A percentile compares a stretch with the other conserved stretches of the same genome.
Conservation (phyloP, 2,888 invertebrate species). For the Caenorhabditis drosophilae region DNA sequence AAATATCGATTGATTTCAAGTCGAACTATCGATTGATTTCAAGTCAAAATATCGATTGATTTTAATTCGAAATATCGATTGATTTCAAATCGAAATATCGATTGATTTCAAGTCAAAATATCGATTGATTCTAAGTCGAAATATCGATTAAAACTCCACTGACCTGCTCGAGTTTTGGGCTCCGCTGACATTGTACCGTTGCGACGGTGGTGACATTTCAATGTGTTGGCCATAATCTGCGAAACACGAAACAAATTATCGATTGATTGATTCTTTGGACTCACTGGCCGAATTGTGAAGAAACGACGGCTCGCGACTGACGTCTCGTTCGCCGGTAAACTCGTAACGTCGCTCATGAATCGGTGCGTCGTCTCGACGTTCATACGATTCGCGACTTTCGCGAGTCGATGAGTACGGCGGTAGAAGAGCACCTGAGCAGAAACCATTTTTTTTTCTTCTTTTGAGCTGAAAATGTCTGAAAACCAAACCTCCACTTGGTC, state of each 20-base stretch:
- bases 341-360: conserved; percentile 40
- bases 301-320: conserved; percentile 62
- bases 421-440: conserved; percentile 13
- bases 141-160: too few relatives aligned
- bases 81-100: too few relatives aligned
- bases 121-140: not conserved
- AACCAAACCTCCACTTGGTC: conserved; percentile 23
- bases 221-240: conserved; percentile 52
- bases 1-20: not conserved
- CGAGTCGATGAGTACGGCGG: conserved; percentile 30
- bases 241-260: not conserved
- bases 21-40: too few relatives aligned
- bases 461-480: not conserved
- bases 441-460: too few relatives aligned
- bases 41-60: too few relatives aligned
- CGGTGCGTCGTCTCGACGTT: conserved; percentile 30
- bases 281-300: conserved; percentile 53
- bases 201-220: conserved; percentile 39
- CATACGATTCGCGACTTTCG: conserved; percentile 39
- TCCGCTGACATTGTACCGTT: conserved; percentile 30
- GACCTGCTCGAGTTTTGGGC: conserved; percentile 3
- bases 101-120: not conserved
- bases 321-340: conserved; percentile 62
- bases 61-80: not conserved
- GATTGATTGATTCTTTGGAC: not conserved